phyloP scores from a whole-genome alignment of 2,888 invertebrate species.

The Hydriomena furcata region DNA sequence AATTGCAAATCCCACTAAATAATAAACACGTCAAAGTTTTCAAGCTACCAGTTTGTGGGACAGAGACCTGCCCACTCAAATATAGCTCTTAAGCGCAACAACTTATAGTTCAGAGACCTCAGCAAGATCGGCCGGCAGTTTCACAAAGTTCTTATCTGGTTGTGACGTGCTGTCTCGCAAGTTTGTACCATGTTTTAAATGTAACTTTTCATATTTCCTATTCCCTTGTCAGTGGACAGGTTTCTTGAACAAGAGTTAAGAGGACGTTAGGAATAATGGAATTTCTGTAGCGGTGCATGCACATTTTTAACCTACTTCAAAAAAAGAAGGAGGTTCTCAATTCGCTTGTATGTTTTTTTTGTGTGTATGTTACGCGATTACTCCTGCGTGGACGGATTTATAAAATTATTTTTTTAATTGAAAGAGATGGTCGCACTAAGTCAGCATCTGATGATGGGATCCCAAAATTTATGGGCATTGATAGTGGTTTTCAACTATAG shows the following conservation, averaged over 20 bases:
- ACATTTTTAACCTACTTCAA: too few relatives aligned
- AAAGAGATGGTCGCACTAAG: too few relatives aligned
- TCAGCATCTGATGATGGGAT: too few relatives aligned
- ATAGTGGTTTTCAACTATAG: too few relatives aligned
- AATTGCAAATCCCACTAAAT: constrained; percentile 36
- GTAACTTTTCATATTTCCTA: constrained; percentile 24
- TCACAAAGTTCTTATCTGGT: constrained; percentile 29
- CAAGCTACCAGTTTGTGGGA: constrained; percentile 18
- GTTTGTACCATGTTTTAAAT: constrained; percentile 21
- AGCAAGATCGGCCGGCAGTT: constrained; percentile 13
- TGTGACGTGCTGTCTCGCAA: constrained; percentile 25
- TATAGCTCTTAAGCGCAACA: constrained; percentile 13
- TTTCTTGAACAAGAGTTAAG: constrained; percentile 7
- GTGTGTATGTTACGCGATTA: too few relatives aligned
- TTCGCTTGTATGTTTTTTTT: too few relatives aligned
- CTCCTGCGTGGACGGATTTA: too few relatives aligned
- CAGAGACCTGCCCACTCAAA: constrained; percentile 8
- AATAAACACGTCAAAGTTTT: constrained; percentile 35
- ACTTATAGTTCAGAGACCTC: constrained; percentile 16
- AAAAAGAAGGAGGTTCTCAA: too few relatives aligned
- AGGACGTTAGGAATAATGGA: not conserved
- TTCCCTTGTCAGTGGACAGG: constrained; percentile 12
- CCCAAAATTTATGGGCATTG: too few relatives aligned
- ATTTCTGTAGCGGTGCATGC: too few relatives aligned
- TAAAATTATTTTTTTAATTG: too few relatives aligned